These are phyloP conservation scores for Lipotes vexillifer DNA, from an alignment of 2,113 vertebrate species.

Conservation along the genomic window DNA sequence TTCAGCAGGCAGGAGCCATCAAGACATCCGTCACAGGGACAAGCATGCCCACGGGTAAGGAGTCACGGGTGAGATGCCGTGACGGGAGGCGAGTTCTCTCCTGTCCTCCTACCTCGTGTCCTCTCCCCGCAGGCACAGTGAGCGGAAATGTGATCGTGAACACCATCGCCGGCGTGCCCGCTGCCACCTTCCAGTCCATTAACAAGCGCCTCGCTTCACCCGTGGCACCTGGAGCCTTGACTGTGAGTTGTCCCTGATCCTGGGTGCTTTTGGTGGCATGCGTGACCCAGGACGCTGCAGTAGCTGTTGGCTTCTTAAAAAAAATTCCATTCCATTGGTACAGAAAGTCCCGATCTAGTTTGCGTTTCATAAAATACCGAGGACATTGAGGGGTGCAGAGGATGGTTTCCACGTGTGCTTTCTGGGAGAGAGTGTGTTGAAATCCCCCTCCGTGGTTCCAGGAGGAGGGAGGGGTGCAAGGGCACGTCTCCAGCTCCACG, in stretches of 20 bases:
- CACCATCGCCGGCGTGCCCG: slow-evolving; percentile 91
- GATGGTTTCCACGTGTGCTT: no score
- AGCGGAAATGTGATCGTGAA: slow-evolving; percentile 96
- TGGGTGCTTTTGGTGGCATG: fast-evolving
- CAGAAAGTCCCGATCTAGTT: neutral
- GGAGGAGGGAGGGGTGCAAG: neutral
- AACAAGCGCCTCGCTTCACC: slow-evolving; percentile 94
- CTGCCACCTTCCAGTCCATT: slow-evolving; percentile 91
- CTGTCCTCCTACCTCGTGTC: neutral
- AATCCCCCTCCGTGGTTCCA: fast-evolving
- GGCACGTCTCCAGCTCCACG: fast-evolving
- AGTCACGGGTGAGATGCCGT: neutral
- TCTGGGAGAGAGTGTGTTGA: neutral
- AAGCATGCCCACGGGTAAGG: slow-evolving; percentile 92
- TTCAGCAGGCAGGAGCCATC: slow-evolving; percentile 90
- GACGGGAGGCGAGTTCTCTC: fast-evolving
- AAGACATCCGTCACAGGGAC: slow-evolving; percentile 92
- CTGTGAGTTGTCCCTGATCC: slow-evolving; percentile 82
- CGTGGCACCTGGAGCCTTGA: slow-evolving; percentile 87
- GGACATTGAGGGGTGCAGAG: neutral
- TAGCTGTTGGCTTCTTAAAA: neutral
- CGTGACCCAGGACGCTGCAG: neutral
- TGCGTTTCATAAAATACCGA: neutral
- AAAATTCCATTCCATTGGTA: neutral
- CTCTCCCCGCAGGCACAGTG: slow-evolving; percentile 85